phyloP scores from a whole-genome alignment of 2,888 invertebrate species.

The Teleogryllus oceanicus region DNA sequence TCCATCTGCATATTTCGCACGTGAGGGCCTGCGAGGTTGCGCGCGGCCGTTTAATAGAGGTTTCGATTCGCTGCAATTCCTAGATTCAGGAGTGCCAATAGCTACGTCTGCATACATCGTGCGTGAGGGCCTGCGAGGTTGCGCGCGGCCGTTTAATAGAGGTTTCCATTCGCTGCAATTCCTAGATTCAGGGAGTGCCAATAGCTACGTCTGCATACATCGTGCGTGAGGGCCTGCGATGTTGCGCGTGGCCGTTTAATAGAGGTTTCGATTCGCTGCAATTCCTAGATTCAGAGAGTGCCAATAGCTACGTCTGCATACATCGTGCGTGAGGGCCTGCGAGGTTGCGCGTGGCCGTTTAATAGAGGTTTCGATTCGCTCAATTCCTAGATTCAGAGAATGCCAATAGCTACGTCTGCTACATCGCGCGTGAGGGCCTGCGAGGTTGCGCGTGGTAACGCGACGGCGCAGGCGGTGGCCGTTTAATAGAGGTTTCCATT shows the following conservation, averaged over 20 bases:
- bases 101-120: slow-evolving; percentile 12
- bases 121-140: background rate
- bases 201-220: background rate
- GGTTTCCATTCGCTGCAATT: too few relatives aligned
- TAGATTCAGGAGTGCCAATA: too few relatives aligned
- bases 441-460: background rate
- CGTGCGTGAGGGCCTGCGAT: background rate
- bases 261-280: too few relatives aligned
- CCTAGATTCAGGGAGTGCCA: too few relatives aligned
- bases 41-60: background rate
- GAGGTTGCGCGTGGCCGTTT: background rate
- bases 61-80: too few relatives aligned
- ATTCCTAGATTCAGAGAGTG: too few relatives aligned
- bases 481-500: background rate
- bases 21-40: background rate
- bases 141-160: background rate
- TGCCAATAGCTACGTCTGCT: background rate
- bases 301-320: background rate
- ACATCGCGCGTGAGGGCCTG: background rate
- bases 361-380: too few relatives aligned
- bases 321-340: background rate
- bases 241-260: background rate
- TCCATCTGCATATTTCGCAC: slow-evolving; percentile 20
- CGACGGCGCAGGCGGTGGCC: too few relatives aligned
- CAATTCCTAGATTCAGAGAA: too few relatives aligned